phyloP scores from a whole-genome alignment of 53 echinoderm and acorn worm genomes.

The Mesocentrotus franciscanus region DNA sequence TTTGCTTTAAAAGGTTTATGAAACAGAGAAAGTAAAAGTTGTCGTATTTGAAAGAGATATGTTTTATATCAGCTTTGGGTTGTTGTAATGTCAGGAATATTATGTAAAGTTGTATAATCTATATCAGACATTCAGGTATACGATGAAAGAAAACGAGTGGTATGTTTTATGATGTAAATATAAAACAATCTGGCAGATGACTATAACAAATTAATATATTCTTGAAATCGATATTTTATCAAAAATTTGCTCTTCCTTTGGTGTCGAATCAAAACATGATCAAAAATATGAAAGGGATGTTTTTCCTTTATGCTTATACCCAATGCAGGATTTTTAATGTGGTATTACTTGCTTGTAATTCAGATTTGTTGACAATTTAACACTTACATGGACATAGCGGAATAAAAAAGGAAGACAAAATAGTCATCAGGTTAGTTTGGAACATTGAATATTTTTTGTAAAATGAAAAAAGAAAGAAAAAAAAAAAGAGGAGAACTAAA shows the following conservation, averaged over 20 bases:
- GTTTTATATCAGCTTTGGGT: background rate
- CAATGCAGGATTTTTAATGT: background rate
- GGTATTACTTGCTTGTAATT: background rate
- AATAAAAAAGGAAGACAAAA: background rate
- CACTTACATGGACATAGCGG: background rate
- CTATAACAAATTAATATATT: constrained; percentile 33
- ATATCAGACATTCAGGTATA: background rate
- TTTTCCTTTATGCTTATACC: background rate
- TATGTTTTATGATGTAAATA: background rate
- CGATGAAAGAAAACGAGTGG: background rate
- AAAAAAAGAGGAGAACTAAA: background rate
- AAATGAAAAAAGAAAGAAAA: too few relatives aligned
- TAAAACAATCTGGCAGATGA: background rate
- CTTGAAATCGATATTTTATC: constrained; percentile 8
- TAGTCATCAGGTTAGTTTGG: background rate
- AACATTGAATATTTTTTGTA: background rate
- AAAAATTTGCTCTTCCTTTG: constrained; percentile 15
- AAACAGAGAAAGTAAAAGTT: background rate
- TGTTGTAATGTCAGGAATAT: background rate
- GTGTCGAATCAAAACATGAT: background rate
- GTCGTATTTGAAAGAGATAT: background rate
- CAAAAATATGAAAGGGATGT: background rate
- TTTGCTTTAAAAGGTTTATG: background rate
- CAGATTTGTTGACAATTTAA: background rate
- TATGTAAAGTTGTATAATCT: background rate